A percentile compares a stretch with the other conserved stretches of the same genome.
phyloP scores from a whole-genome alignment of 2,888 invertebrate genomes.

The Cinara cedri region DNA sequence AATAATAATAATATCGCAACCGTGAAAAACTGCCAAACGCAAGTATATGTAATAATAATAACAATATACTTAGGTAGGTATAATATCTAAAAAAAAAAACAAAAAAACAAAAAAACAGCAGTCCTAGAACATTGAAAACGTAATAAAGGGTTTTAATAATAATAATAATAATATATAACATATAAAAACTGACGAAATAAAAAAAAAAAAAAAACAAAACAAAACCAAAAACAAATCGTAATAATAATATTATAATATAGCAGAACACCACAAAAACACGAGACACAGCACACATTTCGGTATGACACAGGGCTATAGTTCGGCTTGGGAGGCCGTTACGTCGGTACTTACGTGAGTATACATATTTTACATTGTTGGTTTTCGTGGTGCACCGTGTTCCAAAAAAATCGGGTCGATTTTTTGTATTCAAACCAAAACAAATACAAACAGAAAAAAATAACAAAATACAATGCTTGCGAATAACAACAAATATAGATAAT shows the following conservation, averaged over 20 bases:
- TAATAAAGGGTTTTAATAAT: slow-evolving; percentile 35
- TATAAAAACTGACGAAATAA: slow-evolving; percentile 31
- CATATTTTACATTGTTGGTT: slow-evolving; percentile 55
- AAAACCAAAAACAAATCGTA: neutral
- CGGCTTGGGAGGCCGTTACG: slow-evolving; percentile 33
- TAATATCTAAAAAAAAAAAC: slow-evolving; percentile 41
- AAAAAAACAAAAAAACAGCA: slow-evolving; percentile 18
- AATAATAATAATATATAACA: too few relatives aligned
- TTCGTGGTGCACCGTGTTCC: slow-evolving; percentile 57
- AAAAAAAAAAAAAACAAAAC: slow-evolving; percentile 22
- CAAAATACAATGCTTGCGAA: slow-evolving; percentile 57
- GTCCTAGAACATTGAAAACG: slow-evolving; percentile 53
- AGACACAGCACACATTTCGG: slow-evolving; percentile 57
- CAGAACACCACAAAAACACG: slow-evolving; percentile 57
- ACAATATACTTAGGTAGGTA: too few relatives aligned
- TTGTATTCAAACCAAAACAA: slow-evolving; percentile 57
- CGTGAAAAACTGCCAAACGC: slow-evolving; percentile 52
- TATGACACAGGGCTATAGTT: slow-evolving; percentile 56
- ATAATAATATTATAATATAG: slow-evolving; percentile 55
- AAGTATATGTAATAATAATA: slow-evolving; percentile 37
- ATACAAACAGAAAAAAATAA: slow-evolving; percentile 57
- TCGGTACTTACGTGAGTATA: slow-evolving; percentile 55
- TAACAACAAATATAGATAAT: slow-evolving; percentile 47
- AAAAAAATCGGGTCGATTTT: slow-evolving; percentile 56
- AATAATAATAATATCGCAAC: slow-evolving; percentile 36